Percentiles rank a stretch among this genome's conserved stretches.
Evolutionary conservation across 2,113 vertebrate species (phyloP).

Genomic region (Cephalopterus ornatus): DNA sequence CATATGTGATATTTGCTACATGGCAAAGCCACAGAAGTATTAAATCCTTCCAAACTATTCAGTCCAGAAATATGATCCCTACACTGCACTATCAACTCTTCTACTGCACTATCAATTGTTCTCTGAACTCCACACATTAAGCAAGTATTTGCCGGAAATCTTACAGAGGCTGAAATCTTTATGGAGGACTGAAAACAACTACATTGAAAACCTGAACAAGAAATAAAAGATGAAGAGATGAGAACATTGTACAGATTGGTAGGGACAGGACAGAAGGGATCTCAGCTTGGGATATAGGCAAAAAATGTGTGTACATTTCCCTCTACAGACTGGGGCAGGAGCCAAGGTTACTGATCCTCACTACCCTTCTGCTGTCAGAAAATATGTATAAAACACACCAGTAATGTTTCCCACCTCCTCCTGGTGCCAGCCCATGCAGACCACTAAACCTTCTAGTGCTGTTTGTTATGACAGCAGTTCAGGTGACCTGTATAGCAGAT

Average conservation of each 20-base stretch:
- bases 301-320: not conserved
- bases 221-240: not conserved
- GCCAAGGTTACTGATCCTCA: not conserved
- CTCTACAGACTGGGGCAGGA: not conserved
- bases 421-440: not conserved
- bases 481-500: not conserved
- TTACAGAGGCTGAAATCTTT: not conserved
- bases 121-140: not conserved
- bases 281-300: not conserved
- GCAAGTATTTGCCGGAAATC: not conserved
- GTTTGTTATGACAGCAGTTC: not conserved
- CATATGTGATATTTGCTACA: not conserved
- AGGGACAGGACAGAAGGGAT: not conserved
- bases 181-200: not conserved
- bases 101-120: not conserved
- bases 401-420: not conserved
- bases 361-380: not conserved
- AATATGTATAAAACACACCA: not conserved
- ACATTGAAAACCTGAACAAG: not conserved
- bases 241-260: not conserved
- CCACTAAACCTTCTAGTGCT: not conserved
- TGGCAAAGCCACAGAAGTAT: not conserved
- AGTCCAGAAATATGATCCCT: not conserved
- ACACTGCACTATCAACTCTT: not conserved
- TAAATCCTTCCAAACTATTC: not conserved